These are phyloP conservation scores for Neostethus bicornis DNA, from an alignment of 2,797 vertebrate species.

Conservation along the genomic window DNA sequence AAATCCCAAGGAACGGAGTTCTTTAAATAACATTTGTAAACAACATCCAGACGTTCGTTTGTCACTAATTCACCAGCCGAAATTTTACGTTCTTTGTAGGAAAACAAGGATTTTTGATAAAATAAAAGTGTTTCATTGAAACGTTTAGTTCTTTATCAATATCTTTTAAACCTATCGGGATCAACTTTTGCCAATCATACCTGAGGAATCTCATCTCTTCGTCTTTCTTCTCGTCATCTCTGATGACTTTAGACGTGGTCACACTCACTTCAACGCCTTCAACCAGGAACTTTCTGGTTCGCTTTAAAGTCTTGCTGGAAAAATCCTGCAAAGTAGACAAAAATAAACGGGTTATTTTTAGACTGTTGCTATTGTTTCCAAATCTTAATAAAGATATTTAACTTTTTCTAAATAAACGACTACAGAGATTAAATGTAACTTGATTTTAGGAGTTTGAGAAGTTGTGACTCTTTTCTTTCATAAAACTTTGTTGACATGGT, in stretches of 20 bases:
- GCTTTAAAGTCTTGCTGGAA: slow-evolving; percentile 90
- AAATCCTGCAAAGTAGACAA: slow-evolving; percentile 76
- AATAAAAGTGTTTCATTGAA: no score
- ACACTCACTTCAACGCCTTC: slow-evolving; percentile 96
- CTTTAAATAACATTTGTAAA: slow-evolving; percentile 35
- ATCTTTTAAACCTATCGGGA: no score
- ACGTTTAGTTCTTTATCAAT: no score
- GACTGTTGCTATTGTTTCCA: no score
- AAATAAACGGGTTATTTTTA: not conserved
- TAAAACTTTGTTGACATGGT: not conserved
- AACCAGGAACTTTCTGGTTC: slow-evolving; percentile 91
- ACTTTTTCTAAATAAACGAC: not conserved
- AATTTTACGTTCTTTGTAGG: no score
- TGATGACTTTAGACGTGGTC: slow-evolving; percentile 97
- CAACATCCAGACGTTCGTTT: slow-evolving; percentile 23
- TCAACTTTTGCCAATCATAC: slow-evolving; percentile 62
- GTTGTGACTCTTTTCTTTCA: no score
- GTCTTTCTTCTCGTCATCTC: slow-evolving; percentile 95
- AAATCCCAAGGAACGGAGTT: slow-evolving; percentile 19
- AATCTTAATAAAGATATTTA: no score
- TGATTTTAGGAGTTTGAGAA: no score
- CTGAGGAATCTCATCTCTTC: slow-evolving; percentile 98
- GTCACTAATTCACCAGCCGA: slow-evolving; percentile 5
- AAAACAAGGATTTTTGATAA: no score
- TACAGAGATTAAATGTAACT: not conserved